Conservation (phyloP, 2,113 vertebrate genomes). For the Bubalus kerabau region DNA sequence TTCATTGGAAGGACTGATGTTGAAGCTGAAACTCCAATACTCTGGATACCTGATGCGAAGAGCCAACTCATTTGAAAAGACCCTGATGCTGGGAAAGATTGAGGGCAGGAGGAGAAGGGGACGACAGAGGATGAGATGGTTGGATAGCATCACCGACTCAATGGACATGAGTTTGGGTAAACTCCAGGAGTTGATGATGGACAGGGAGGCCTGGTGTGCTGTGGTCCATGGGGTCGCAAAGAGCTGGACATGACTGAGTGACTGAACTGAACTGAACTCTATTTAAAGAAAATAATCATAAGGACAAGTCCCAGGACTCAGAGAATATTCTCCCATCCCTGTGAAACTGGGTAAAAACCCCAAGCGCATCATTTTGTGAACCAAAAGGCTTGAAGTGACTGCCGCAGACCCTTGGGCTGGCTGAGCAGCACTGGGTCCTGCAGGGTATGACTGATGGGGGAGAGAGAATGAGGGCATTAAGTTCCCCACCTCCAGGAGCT, state of each 20-base stretch:
- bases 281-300: background rate
- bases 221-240: background rate
- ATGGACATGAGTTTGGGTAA: background rate
- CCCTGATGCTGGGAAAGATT: background rate
- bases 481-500: background rate
- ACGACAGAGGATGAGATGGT: background rate
- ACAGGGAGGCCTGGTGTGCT: background rate
- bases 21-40: background rate
- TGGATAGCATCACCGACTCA: background rate
- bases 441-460: background rate
- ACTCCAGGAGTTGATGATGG: background rate
- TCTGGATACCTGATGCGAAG: background rate
- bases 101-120: background rate
- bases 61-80: background rate
- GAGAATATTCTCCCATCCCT: background rate
- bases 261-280: background rate
- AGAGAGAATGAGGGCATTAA: background rate
- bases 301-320: background rate
- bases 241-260: background rate
- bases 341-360: background rate
- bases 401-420: background rate
- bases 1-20: background rate
- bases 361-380: background rate
- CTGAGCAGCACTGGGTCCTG: fast-evolving
- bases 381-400: background rate